These are phyloP conservation scores for Mirza zaza DNA, from an alignment of 2,113 vertebrate species.

Conservation along the genomic window DNA sequence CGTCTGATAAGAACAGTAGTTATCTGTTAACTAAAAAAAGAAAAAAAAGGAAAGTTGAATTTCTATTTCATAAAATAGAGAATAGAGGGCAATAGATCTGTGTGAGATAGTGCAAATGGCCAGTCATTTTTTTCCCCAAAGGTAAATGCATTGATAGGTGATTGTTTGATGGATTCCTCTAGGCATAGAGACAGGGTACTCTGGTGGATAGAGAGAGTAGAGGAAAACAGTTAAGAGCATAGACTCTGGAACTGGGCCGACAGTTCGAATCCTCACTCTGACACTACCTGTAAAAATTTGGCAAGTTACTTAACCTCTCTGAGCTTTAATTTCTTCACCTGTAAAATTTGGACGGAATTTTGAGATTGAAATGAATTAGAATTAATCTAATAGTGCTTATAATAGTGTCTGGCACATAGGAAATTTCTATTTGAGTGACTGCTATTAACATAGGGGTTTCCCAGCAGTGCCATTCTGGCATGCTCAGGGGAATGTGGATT, in stretches of 20 bases:
- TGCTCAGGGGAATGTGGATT: background rate
- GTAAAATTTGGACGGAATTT: background rate
- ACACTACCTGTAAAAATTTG: background rate
- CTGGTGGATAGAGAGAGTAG: background rate
- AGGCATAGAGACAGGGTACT: background rate
- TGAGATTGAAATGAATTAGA: background rate
- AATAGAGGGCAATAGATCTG: background rate
- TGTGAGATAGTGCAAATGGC: background rate
- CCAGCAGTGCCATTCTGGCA: background rate
- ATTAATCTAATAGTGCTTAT: background rate
- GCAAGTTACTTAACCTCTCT: background rate
- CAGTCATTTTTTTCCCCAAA: background rate
- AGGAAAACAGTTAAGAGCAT: background rate
- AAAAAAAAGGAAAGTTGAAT: background rate
- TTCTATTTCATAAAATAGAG: background rate
- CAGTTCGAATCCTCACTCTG: background rate
- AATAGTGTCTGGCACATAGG: background rate
- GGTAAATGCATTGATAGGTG: background rate
- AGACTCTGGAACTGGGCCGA: too few species aligned
- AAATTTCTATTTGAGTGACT: background rate
- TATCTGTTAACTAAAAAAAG: background rate
- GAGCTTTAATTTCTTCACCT: background rate
- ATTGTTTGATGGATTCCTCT: too few species aligned
- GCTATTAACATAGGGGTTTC: background rate
- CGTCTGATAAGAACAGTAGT: background rate